Evolutionary conservation across 2,888 invertebrate species (phyloP), one percentile per base, ranked within the genome.

Genomic region (Eurytoma adleriae): DNA sequence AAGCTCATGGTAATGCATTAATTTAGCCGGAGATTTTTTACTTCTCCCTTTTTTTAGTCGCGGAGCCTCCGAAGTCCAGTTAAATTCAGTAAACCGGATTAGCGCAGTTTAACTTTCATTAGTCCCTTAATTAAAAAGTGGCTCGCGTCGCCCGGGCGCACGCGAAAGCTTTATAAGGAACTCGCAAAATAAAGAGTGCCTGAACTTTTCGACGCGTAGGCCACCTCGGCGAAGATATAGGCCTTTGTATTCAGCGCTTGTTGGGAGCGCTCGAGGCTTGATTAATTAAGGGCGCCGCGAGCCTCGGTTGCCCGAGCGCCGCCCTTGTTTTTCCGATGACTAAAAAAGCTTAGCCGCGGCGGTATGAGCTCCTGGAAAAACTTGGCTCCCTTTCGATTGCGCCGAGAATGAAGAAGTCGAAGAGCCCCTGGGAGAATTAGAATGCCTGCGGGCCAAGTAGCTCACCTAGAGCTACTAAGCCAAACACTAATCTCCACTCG

Each of bases 221-320:
- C 50, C 74, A 74, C 74, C 69, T 73, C 54, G 69, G 69, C 48
- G 64, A 74, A 56, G 67, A 71, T 79, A 59, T n/a, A n/a, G n/a
- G 76, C 61, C 73, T 80, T 80, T 80, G 80, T 80, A 80, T 80
- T 80, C 80, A 69, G 73, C 18, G 56, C 59, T 62, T 59, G 80
- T 71, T 69, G 74, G 20, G 52, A n/a, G 40, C 64, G 81, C 81
- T 78, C 56, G 66, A 62, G 81, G 78, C 78, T 78, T 81, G 78
- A 81, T 81, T 81, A 81, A 81, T 81, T 81, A 81, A 78, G 74
- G 81, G 66, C 73, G 20, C 57, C 20, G 62, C 52, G 56, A 66
- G 57, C 64, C 57, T n/a, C 40, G 48, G 18, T 56, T 40, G 52
- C 62, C n/a, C 20, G 12, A 16, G 61, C 48, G 18, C 59, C 48